Percentiles rank a stretch among this genome's conserved stretches.
These are phyloP conservation scores for Zelostemma sp. DNA, from an alignment of 1,140 invertebrate species.

Conservation along the genomic window DNA sequence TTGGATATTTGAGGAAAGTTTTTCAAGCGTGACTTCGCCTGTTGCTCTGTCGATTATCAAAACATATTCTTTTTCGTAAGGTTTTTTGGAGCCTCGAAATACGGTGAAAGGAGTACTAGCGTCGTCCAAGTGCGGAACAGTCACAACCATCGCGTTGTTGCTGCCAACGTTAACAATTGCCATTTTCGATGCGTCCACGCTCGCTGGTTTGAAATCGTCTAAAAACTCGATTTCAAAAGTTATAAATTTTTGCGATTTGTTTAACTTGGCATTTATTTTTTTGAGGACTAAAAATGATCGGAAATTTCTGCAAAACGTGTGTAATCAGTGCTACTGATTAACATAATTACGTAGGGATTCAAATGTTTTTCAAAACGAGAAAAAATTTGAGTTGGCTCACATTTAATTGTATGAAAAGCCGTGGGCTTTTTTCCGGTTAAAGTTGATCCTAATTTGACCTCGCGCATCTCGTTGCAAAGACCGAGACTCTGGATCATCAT, in stretches of 20 bases:
- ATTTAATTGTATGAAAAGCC: constrained; percentile 88
- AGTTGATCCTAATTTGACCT: constrained; percentile 86
- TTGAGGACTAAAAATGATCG: constrained; percentile 12
- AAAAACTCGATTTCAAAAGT: constrained; percentile 66
- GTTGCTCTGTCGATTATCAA: constrained; percentile 92
- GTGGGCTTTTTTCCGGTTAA: constrained; percentile 80
- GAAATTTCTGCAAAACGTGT: too few relatives aligned
- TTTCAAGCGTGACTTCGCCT: constrained; percentile 94
- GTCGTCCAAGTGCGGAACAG: constrained; percentile 92
- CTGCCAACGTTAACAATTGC: constrained; percentile 89
- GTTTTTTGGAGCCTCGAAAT: constrained; percentile 92
- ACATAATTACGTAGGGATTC: too few relatives aligned
- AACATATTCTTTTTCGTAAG: constrained; percentile 94
- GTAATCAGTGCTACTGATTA: too few relatives aligned
- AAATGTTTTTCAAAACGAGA: too few relatives aligned
- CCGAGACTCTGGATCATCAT: constrained; percentile 81
- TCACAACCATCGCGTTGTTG: constrained; percentile 91
- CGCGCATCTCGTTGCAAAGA: constrained; percentile 80
- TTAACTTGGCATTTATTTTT: neutral
- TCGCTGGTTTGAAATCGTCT: constrained; percentile 98
- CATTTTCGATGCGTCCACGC: constrained; percentile 91
- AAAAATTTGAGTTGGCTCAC: constrained; percentile 73
- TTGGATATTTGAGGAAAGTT: constrained; percentile 90
- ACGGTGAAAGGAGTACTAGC: constrained; percentile 90
- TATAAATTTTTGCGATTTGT: neutral